These are phyloP conservation scores for Champsocephalus esox DNA, from an alignment of 2,797 vertebrate species.

Conservation along the genomic window DNA sequence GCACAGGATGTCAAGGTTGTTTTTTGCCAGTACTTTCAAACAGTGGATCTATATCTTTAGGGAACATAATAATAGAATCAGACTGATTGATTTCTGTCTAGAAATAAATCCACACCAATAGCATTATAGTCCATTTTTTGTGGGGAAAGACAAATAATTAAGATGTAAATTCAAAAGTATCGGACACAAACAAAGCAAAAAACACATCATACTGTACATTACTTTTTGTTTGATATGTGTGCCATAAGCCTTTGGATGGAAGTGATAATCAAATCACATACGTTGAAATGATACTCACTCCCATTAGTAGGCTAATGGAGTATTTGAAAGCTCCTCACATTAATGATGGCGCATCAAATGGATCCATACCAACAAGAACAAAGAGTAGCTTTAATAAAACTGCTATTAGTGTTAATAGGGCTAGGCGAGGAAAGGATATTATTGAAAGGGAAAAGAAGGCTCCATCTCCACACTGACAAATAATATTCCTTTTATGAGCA, in stretches of 20 bases:
- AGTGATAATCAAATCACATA: neutral
- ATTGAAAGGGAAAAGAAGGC: neutral
- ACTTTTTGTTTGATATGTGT: neutral
- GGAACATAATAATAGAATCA: constrained; percentile 16
- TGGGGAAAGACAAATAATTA: neutral
- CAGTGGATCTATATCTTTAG: neutral
- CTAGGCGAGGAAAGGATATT: neutral
- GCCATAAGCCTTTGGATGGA: constrained; percentile 23
- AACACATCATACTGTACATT: neutral
- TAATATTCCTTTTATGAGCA: constrained; percentile 34
- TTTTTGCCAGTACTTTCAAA: constrained; percentile 15
- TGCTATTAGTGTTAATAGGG: constrained; percentile 20
- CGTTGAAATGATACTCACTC: constrained; percentile 8
- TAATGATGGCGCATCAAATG: constrained; percentile 25
- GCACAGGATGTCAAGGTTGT: constrained; percentile 19
- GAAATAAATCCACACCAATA: neutral
- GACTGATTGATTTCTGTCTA: constrained; percentile 20
- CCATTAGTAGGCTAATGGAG: constrained; percentile 2
- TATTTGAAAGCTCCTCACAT: constrained; percentile 21
- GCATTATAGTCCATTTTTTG: constrained; percentile 4
- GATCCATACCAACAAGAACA: constrained; percentile 8
- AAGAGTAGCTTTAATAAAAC: constrained; percentile 1
- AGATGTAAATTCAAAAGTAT: neutral
- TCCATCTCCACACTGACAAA: constrained; percentile 22
- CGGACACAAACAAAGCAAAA: neutral